phyloP scores from a whole-genome alignment of 2,797 vertebrate genomes.

The Mormyrops attenuatus region DNA sequence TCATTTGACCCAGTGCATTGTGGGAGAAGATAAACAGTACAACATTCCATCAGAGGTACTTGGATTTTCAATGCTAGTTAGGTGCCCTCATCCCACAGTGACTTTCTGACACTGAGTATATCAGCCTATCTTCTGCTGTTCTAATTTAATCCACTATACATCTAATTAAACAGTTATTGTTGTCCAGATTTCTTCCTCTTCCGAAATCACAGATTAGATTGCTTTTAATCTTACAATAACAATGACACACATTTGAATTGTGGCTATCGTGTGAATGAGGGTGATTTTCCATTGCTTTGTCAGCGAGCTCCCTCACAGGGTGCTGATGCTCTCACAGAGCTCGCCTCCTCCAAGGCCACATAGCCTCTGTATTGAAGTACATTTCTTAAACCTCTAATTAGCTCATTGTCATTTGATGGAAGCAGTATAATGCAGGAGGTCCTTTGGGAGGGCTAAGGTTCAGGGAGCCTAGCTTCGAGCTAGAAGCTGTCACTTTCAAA shows the following conservation, averaged over 20 bases:
- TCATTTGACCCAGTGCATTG: neutral
- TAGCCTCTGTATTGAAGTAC: conserved; percentile 1
- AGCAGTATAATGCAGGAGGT: neutral
- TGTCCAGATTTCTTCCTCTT: neutral
- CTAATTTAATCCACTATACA: neutral
- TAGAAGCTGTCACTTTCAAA: conserved; percentile 4
- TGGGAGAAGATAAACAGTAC: neutral
- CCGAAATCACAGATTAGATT: neutral
- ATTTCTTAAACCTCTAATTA: neutral
- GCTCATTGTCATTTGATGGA: neutral
- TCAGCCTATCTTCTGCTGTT: neutral
- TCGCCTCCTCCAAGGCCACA: neutral
- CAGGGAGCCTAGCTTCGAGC: neutral
- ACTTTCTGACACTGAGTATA: neutral
- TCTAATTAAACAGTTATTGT: neutral
- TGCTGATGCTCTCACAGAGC: neutral
- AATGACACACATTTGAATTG: neutral
- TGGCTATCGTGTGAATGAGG: neutral
- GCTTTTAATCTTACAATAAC: neutral
- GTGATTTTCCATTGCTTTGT: neutral
- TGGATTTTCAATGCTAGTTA: neutral
- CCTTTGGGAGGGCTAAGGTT: neutral
- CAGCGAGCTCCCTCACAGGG: neutral
- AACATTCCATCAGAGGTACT: neutral
- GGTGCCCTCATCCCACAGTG: neutral